Conservation (phyloP, 2,113 vertebrate genomes). For the Camelus dromedarius region DNA sequence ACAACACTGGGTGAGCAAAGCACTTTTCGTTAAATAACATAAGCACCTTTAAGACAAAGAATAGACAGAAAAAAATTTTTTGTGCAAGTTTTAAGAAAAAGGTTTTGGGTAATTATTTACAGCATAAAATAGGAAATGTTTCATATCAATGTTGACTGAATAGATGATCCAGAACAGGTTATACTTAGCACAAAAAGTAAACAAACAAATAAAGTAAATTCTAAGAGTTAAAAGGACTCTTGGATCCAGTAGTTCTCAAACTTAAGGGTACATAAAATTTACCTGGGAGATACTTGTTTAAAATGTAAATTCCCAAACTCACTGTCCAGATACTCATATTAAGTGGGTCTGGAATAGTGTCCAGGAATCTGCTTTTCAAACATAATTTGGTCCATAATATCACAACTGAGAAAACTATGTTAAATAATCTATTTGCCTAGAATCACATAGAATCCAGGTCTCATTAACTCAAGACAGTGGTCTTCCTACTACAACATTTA, state of each 20-base stretch:
- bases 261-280: constrained; percentile 22
- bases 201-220: not conserved
- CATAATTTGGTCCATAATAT: not conserved
- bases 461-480: not conserved
- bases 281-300: not conserved
- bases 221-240: constrained; percentile 12
- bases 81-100: not conserved
- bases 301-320: constrained; percentile 29
- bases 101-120: not conserved
- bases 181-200: constrained; percentile 16
- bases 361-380: constrained; percentile 48
- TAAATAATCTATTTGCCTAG: not conserved
- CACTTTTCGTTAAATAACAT: constrained; percentile 5
- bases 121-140: constrained; percentile 21
- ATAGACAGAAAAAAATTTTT: not conserved
- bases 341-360: not conserved
- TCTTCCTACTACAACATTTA: constrained; percentile 27
- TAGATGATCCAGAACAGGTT: constrained; percentile 1
- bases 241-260: not conserved
- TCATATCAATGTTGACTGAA: not conserved
- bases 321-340: not conserved
- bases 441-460: not conserved
- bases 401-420: constrained; percentile 1
- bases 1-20: not conserved
- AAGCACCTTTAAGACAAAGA: not conserved